Conservation (phyloP, 2,888 invertebrate genomes). For the Cephus rjabovi region DNA sequence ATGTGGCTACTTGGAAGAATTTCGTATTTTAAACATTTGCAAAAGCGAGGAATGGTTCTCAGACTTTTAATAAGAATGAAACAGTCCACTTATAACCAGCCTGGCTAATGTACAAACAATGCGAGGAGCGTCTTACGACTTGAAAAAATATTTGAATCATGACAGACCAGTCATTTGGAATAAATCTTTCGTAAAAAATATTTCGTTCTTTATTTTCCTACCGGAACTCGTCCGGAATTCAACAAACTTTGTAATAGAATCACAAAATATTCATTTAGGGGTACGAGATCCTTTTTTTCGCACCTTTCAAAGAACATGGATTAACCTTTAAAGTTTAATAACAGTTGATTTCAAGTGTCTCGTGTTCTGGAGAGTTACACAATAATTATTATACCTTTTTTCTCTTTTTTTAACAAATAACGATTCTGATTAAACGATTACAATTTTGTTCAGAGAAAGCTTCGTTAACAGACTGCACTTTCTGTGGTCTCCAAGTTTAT, state of each 20-base stretch:
- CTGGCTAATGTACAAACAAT: neutral
- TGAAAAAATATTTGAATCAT: neutral
- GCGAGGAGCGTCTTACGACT: neutral
- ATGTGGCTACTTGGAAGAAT: neutral
- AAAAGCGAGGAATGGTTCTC: neutral
- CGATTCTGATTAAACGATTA: neutral
- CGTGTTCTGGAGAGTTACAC: neutral
- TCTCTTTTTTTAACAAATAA: neutral
- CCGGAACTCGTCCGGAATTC: neutral
- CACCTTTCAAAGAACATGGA: neutral
- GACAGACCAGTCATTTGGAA: neutral
- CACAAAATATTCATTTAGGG: neutral
- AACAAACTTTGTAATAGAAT: neutral
- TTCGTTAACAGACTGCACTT: neutral
- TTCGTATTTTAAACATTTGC: neutral
- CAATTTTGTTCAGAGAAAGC: neutral
- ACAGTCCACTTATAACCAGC: neutral
- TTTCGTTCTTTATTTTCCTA: neutral
- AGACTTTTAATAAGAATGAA: neutral
- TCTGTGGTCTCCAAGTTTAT: neutral
- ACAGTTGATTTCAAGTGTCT: neutral
- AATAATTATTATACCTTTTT: neutral
- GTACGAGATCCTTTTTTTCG: neutral
- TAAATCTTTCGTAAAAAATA: slow-evolving; percentile 3
- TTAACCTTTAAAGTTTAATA: neutral